phyloP scores from a whole-genome alignment of 1,140 invertebrate species.

The Conopomorpha cramerella region DNA sequence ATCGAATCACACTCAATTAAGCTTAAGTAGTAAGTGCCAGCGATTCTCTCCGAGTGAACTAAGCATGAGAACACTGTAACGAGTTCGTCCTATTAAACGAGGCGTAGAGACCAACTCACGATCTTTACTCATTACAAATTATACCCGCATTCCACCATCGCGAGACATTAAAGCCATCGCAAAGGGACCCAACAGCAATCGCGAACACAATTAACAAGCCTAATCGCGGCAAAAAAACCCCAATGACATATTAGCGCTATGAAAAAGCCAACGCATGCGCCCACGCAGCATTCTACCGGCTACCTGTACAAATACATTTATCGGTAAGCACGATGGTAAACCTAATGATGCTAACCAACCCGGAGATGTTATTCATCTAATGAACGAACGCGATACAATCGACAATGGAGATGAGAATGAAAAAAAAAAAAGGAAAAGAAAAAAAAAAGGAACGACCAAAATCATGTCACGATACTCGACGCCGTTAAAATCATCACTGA shows the following conservation, averaged over 20 bases:
- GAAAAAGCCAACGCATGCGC: too few relatives aligned
- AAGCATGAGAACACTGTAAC: conserved; percentile 45
- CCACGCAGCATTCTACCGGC: too few relatives aligned
- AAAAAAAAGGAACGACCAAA: conserved; percentile 20
- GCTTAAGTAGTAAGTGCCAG: conserved; percentile 14
- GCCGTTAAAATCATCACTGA: conserved; percentile 26
- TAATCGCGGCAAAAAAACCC: too few relatives aligned
- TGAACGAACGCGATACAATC: too few relatives aligned
- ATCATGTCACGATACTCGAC: conserved; percentile 29
- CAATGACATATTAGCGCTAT: too few relatives aligned
- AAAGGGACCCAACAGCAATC: too few relatives aligned
- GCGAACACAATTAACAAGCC: conserved; percentile 26
- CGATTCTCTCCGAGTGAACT: conserved; percentile 13
- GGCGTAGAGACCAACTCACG: conserved; percentile 45
- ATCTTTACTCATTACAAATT: conserved; percentile 51
- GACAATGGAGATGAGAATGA: too few relatives aligned
- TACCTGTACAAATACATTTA: too few relatives aligned
- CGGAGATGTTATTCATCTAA: too few relatives aligned
- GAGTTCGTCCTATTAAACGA: conserved; percentile 37
- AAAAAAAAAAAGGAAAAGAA: conserved; percentile 17
- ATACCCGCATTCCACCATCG: conserved; percentile 45
- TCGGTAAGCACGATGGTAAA: too few relatives aligned
- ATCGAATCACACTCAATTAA: conserved; percentile 19
- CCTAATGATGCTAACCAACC: too few relatives aligned
- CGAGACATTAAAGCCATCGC: conserved; percentile 26